Conservation (phyloP, 2,797 vertebrate genomes). For the Limnodromus scolopaceus region DNA sequence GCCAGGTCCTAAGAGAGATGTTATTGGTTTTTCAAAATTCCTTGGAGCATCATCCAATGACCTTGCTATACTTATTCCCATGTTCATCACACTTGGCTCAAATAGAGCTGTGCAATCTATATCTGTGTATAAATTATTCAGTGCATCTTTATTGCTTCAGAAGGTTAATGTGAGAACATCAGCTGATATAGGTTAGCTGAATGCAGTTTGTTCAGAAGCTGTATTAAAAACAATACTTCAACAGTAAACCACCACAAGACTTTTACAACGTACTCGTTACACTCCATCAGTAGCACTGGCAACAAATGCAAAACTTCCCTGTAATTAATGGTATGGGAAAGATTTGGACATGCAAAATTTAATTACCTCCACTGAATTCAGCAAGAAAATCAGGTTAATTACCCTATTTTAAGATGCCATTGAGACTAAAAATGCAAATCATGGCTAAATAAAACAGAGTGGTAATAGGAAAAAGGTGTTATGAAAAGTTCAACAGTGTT, state of each 20-base stretch:
- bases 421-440: background rate
- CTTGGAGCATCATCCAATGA: background rate
- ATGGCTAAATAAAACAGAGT: background rate
- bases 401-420: background rate
- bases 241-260: background rate
- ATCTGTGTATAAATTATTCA: slow-evolving; percentile 55
- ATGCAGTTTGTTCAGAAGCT: background rate
- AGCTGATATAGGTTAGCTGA: background rate
- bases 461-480: background rate
- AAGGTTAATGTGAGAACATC: background rate
- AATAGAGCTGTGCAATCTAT: background rate
- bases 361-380: background rate
- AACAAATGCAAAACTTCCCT: background rate
- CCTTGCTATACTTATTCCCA: background rate
- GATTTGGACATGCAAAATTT: background rate
- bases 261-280: background rate
- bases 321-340: background rate
- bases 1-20: background rate
- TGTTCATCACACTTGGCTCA: background rate
- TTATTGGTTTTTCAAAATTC: background rate
- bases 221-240: background rate
- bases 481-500: background rate
- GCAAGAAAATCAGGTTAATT: background rate
- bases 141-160: slow-evolving; percentile 17
- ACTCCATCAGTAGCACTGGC: background rate